Percentiles rank a stretch among this genome's conserved stretches.
These are phyloP conservation scores for Brachionus paranguensis DNA, from an alignment of 1,140 invertebrate genomes.

Conservation along the genomic window DNA sequence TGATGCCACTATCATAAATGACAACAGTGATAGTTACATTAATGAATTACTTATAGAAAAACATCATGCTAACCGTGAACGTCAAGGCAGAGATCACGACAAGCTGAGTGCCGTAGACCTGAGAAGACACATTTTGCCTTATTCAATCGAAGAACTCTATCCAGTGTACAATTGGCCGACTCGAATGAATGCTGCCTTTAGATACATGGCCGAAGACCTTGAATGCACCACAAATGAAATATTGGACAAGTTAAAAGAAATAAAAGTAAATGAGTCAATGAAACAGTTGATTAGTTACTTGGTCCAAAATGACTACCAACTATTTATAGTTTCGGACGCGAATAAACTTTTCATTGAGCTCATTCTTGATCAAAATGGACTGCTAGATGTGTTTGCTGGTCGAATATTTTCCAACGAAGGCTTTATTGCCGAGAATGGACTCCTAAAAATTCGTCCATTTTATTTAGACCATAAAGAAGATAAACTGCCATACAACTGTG, in stretches of 20 bases:
- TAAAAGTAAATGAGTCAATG: constrained; percentile 51
- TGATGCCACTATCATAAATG: constrained; percentile 12
- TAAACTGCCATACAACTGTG: constrained; percentile 7
- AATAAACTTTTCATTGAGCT: constrained; percentile 68
- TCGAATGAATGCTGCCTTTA: constrained; percentile 24
- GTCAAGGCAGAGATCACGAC: background rate
- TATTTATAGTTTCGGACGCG: constrained; percentile 74
- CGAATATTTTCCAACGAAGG: constrained; percentile 71
- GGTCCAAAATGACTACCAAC: constrained; percentile 53
- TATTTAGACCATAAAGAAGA: constrained; percentile 11
- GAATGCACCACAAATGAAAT: background rate
- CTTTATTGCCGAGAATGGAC: constrained; percentile 60
- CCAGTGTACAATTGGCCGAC: constrained; percentile 34
- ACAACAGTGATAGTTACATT: constrained; percentile 18
- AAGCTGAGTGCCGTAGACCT: background rate
- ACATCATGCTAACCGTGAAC: background rate
- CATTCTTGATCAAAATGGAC: constrained; percentile 60
- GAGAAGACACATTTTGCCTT: background rate
- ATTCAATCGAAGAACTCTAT: constrained; percentile 30
- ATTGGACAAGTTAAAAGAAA: background rate
- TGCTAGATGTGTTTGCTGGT: constrained; percentile 57
- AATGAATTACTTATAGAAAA: constrained; percentile 22
- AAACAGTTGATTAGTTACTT: constrained; percentile 60
- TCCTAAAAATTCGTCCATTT: constrained; percentile 57
- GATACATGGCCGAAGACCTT: background rate